Base-by-base conservation (phyloP, 92 coral and sea anemone species). In the Palythoa caribaeorum region DNA sequence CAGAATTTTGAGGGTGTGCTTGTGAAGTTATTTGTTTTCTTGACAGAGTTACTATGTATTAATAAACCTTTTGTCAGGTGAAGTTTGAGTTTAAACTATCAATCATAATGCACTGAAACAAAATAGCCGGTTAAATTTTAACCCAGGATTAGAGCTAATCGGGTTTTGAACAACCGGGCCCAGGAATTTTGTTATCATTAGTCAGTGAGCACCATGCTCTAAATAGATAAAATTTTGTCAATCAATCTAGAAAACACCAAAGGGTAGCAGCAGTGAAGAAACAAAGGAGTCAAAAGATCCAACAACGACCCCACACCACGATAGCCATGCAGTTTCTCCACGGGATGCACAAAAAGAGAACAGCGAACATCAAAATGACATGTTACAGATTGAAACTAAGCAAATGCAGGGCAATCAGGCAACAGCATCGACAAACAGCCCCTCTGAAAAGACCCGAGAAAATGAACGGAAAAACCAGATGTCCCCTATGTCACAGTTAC, bases 401-500 rank as follows among this genome's bases (percentile, higher is more conserved):
- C 86, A 11, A 65, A 51, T 20, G 9, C 55, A 44, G 60, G 13
- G 11, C 17, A 53, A 7, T 6, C 68, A 36, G 10, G 28, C 47
- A 52, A 12, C 66, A 7, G 28, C 28, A 16, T n/a, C 7, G 20
- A 19, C 50, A 2, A 81, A 66, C 10, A 74, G 21, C 7, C 36
- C 59, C 40, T 35, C 62, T 14, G 86, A 66, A 13, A 66, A 71
- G 20, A 47, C 28, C 62, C 55, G 12, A 20, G 7, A 38, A 14
- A 28, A 2, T 81, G 86, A 81, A 47, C 40, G 40, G 53, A 65
- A 51, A 81, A 51, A 65, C 10, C 76, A 50, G 16, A 20, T 66
- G 86, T 81, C 86, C 0, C 86, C 86, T 14, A 52, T 69, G 54
- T 81, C 86, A 39, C 86, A 81, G 76, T 21, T 81, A 1, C 86